Base-by-base conservation (phyloP, 2,888 invertebrate species). In the Nemapogon koenigi region DNA sequence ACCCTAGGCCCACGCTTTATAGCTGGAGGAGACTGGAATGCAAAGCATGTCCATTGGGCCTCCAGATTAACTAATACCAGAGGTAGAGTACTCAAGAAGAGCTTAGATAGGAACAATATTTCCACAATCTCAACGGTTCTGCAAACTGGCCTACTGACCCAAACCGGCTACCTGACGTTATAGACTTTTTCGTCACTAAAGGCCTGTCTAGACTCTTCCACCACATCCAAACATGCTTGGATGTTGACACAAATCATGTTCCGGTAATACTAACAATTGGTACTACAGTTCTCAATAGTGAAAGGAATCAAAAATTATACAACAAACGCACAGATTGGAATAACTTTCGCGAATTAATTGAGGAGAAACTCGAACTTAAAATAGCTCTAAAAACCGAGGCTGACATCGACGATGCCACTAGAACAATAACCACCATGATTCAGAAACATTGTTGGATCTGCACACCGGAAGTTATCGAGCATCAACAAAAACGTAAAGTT, bases 21-120 rank as follows among this genome's bases (percentile, higher is more conserved):
- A n/a, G 18, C 18, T 8, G 44, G 42, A 8, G 46, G 48, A 2
- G 44, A 51, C 29, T 49, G 45, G 43, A 51, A 51, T 16, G 26
- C 45, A 1, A 46, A 50, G 31, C 46, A 48, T n/a, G 18, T 16
- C 1, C 28, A 36, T 27, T 51, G 47, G 47, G 46, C 44, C 1
- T 46, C 46, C 0, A 41, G 49, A 15, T 25, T 49, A 6, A 46
- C 27, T 3, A 37, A 11, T 4, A 18, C 48, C 1, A 40, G 41
- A 25, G 47, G 49, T 0, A 30, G 49, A 26, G 32, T 49, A 28
- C 38, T 49, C 2, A 47, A 47, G 15, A 18, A 29, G 16, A 16
- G 27, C 28, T 39, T 27, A 6, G 41, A 48, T 3, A 29, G 33
- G 7, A 42, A 45, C 3, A 19, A 42, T 3, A 30, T 47, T 0